Conservation (phyloP, 2,888 invertebrate species). For the Chirona hameri region DNA sequence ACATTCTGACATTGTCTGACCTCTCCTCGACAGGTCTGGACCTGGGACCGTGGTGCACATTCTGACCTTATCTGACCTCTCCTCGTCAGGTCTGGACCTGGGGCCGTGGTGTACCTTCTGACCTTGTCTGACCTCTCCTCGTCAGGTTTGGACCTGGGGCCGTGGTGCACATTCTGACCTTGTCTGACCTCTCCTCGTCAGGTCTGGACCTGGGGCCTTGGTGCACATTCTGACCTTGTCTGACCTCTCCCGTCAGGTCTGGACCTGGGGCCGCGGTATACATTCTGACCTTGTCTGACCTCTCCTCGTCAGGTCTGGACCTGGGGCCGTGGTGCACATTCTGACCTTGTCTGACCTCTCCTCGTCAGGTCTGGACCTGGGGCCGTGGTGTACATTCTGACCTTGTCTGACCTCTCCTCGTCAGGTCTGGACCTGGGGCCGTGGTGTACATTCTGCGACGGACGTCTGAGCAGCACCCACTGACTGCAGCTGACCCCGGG, state of each 20-base stretch:
- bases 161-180: neutral
- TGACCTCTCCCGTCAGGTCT: neutral
- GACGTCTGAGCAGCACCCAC: neutral
- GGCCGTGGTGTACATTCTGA: too few relatives aligned
- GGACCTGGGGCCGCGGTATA: neutral
- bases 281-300: neutral
- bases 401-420: too few relatives aligned
- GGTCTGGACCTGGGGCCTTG: neutral
- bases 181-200: neutral
- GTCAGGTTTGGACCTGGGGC: neutral
- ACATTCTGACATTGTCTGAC: neutral
- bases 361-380: neutral
- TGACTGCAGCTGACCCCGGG: neutral
- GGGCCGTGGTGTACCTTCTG: neutral
- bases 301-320: too few relatives aligned
- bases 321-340: neutral
- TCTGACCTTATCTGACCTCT: neutral
- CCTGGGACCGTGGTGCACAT: neutral
- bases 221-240: neutral
- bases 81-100: neutral
- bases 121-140: neutral
- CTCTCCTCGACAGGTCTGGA: neutral
- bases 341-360: neutral
- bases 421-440: too few relatives aligned
- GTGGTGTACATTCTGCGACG: neutral